These are phyloP conservation scores for Zaprionus bogoriensis DNA, from an alignment of 2,888 invertebrate genomes.

Conservation along the genomic window DNA sequence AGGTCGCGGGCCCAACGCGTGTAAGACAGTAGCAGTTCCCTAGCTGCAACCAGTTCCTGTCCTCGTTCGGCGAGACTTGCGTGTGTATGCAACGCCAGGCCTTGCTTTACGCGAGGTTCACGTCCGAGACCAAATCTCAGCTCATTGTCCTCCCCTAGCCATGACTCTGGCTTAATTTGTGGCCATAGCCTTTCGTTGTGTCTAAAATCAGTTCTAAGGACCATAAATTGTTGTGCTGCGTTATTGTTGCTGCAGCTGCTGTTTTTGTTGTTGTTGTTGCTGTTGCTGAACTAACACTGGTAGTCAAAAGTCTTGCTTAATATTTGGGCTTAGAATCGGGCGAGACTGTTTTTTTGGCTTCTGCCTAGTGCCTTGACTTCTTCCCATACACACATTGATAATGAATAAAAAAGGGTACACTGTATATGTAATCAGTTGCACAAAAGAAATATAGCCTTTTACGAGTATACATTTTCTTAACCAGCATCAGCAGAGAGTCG, in stretches of 20 bases:
- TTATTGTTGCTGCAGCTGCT: conserved; percentile 9
- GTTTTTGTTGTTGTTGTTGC: conserved; percentile 12
- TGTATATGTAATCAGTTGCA: too few relatives aligned
- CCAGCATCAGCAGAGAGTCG: too few relatives aligned
- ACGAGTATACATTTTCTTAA: too few relatives aligned
- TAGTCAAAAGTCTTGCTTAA: conserved; percentile 72
- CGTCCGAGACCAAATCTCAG: not conserved
- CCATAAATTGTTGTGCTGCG: conserved; percentile 63
- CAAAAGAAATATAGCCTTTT: too few relatives aligned
- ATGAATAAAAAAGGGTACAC: too few relatives aligned
- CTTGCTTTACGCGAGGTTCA: not conserved
- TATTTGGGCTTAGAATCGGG: conserved; percentile 59
- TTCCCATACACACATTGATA: too few relatives aligned
- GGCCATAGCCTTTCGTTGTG: conserved; percentile 62
- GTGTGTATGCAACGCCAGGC: conserved; percentile 42
- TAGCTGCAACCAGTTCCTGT: conserved; percentile 67
- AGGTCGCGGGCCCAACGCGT: conserved; percentile 43
- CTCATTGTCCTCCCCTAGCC: conserved; percentile 22
- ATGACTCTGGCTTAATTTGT: conserved; percentile 8
- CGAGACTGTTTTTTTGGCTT: conserved; percentile 15
- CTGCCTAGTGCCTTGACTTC: too few relatives aligned
- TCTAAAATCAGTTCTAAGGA: conserved; percentile 73
- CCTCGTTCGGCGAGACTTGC: conserved; percentile 32
- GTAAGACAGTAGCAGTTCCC: conserved; percentile 77
- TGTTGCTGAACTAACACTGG: conserved; percentile 60